Conservation (phyloP, 2,113 vertebrate species). For the Ovibos moschatus region DNA sequence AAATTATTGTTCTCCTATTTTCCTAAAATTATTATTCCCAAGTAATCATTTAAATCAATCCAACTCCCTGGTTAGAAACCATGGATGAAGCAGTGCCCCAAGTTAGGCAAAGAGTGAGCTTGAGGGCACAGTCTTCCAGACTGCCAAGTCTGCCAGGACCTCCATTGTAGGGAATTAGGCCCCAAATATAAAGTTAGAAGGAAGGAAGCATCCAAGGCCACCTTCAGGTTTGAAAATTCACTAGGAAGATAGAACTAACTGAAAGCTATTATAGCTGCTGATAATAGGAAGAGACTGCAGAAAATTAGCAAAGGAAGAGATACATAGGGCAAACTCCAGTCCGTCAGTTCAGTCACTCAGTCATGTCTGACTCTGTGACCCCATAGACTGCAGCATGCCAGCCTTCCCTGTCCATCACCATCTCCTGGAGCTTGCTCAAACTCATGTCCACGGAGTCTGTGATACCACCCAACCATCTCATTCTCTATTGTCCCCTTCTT, state of each 20-base stretch:
- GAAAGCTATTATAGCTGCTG: background rate
- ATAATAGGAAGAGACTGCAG: background rate
- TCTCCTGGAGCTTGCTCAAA: background rate
- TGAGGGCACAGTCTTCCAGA: background rate
- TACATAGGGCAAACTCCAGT: background rate
- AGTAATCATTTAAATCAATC: background rate
- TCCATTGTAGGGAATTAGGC: background rate
- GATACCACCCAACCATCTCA: background rate
- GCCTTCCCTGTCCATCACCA: background rate
- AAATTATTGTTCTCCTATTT: background rate
- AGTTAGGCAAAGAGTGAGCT: background rate
- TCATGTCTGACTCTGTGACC: background rate
- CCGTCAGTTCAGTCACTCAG: background rate
- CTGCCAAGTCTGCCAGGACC: background rate
- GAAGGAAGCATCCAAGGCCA: background rate
- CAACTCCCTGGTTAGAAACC: background rate
- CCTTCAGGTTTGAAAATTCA: background rate
- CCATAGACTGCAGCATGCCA: background rate
- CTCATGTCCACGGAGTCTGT: background rate
- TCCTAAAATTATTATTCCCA: background rate
- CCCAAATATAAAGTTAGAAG: background rate
- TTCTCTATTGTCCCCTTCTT: background rate
- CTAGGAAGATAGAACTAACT: background rate
- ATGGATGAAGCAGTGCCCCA: background rate
- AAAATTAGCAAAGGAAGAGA: background rate